Percentiles rank a stretch among this genome's conserved stretches.
Evolutionary conservation across 2,113 vertebrate species (phyloP).

Genomic region (Cheirogaleus medius): DNA sequence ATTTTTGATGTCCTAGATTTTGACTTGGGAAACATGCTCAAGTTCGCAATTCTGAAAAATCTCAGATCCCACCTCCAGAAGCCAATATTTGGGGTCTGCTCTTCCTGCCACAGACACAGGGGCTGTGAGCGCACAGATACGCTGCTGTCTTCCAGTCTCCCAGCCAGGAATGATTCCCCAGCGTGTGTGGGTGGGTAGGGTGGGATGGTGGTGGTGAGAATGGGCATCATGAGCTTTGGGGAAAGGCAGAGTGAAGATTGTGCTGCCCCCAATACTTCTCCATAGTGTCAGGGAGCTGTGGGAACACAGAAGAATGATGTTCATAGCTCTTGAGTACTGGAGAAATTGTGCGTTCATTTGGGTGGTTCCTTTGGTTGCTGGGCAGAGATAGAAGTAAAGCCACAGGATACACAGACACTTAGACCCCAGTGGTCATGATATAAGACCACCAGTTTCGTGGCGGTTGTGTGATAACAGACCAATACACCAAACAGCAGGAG

Average conservation of each 20-base stretch:
- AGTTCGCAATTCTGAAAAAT: neutral
- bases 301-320: neutral
- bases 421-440: neutral
- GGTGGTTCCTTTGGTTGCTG: neutral
- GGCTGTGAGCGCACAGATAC: neutral
- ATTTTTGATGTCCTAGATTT: neutral
- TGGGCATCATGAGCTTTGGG: neutral
- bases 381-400: neutral
- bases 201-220: too few relatives aligned
- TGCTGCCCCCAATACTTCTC: neutral
- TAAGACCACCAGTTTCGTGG: neutral
- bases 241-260: neutral
- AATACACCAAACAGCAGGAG: too few relatives aligned
- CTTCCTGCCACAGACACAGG: neutral
- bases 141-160: neutral
- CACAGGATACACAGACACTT: neutral
- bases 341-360: neutral
- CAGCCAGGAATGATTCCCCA: too few relatives aligned
- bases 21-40: neutral
- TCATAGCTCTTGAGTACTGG: neutral
- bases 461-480: too few relatives aligned
- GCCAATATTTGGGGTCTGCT: neutral
- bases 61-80: neutral
- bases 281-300: neutral
- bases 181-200: too few relatives aligned